These are phyloP conservation scores for Chrysopa pallens DNA, from an alignment of 1,140 invertebrate genomes.

Conservation along the genomic window DNA sequence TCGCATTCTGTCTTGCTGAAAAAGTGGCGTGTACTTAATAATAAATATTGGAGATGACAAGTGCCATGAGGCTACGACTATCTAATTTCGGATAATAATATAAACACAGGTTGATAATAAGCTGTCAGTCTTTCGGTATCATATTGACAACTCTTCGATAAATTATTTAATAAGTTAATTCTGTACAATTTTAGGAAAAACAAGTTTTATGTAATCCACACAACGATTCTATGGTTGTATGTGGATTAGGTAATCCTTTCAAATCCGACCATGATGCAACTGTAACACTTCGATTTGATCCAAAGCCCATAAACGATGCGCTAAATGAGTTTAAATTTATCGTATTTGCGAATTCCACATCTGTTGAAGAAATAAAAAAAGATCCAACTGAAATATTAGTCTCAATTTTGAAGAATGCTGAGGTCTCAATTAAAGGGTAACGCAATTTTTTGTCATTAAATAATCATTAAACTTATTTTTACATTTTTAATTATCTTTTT, in stretches of 20 bases:
- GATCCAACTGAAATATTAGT: slow-evolving; percentile 34
- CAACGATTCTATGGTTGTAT: slow-evolving; percentile 57
- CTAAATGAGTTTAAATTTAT: slow-evolving; percentile 49
- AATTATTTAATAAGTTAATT: no score
- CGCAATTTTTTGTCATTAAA: slow-evolving; percentile 6
- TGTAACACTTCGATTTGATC: slow-evolving; percentile 66
- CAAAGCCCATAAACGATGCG: slow-evolving; percentile 43
- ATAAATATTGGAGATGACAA: no score
- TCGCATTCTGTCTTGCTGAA: no score
- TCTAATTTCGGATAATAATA: no score
- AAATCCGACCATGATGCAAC: slow-evolving; percentile 36
- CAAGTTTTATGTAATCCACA: slow-evolving; percentile 47
- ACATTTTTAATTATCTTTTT: background rate
- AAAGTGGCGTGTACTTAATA: no score
- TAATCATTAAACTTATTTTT: background rate
- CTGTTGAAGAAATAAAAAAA: slow-evolving; percentile 40
- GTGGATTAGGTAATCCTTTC: slow-evolving; percentile 80
- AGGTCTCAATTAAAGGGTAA: slow-evolving; percentile 65
- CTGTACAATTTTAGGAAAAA: slow-evolving; percentile 24
- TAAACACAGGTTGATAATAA: no score
- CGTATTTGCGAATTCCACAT: slow-evolving; percentile 77
- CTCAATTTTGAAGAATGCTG: slow-evolving; percentile 61
- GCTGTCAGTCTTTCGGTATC: no score
- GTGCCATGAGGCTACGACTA: no score
- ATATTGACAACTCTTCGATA: no score